Conservation (phyloP, 1,140 invertebrate species). For the Caenorhabditis briggsae region DNA sequence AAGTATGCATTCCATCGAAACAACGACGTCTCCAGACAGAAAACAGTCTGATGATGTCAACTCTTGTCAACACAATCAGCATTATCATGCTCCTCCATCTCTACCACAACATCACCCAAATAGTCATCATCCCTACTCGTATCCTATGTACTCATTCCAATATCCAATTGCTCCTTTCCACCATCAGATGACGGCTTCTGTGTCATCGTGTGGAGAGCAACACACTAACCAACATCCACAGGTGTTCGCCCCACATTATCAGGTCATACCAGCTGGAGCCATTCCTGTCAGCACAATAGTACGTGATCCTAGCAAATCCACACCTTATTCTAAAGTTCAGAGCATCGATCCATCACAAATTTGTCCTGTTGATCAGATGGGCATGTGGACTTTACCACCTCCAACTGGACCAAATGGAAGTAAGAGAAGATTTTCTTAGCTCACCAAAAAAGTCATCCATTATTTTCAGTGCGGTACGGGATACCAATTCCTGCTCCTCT, state of each 20-base stretch:
- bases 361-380: conserved; percentile 38
- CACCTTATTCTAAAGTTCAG: not conserved
- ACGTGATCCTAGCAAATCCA: not conserved
- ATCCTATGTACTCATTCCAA: conserved; percentile 17
- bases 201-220: not conserved
- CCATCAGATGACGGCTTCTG: not conserved
- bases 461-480: conserved; percentile 27
- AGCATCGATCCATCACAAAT: conserved; percentile 32
- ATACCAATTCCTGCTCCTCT: conserved; percentile 26
- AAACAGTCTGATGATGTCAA: not conserved
- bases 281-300: conserved; percentile 35
- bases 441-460: not conserved
- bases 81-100: not conserved
- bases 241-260: conserved; percentile 23
- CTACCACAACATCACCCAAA: not conserved
- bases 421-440: not conserved
- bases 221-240: not conserved
- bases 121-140: conserved; percentile 19
- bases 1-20: not conserved
- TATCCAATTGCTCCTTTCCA: conserved; percentile 39
- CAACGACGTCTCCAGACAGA: not conserved
- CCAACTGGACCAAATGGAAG: conserved; percentile 22
- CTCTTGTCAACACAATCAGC: not conserved
- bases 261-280: conserved; percentile 18
- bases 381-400: conserved; percentile 31